phyloP scores from a whole-genome alignment of 2,888 invertebrate genomes.

The Phlogophora meticulosa region DNA sequence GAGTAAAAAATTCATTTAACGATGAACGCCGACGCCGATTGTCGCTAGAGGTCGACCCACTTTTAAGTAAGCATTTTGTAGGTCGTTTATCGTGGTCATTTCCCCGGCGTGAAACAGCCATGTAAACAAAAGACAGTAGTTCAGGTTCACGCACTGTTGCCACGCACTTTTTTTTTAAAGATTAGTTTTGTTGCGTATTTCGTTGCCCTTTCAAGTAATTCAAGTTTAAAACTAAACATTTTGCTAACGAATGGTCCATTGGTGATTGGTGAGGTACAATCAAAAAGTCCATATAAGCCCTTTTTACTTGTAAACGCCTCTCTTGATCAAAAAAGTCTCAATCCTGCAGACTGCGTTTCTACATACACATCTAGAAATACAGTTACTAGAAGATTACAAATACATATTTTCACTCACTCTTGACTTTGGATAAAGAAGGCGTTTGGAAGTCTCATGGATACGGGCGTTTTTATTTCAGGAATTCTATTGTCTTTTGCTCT shows the following conservation, averaged over 20 bases:
- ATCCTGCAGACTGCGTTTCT: background rate
- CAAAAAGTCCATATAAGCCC: too few species aligned
- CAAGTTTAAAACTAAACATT: background rate
- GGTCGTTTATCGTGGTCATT: slow-evolving; percentile 85
- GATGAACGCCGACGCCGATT: slow-evolving; percentile 65
- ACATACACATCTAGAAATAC: background rate
- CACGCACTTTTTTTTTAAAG: slow-evolving; percentile 19
- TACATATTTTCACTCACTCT: too few species aligned
- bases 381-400: too few species aligned
- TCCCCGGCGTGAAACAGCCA: slow-evolving; percentile 71
- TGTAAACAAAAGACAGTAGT: slow-evolving; percentile 57
- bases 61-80: slow-evolving; percentile 83
- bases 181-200: background rate
- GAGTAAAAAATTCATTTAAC: slow-evolving; percentile 74
- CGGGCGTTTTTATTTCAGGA: too few species aligned
- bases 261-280: too few species aligned
- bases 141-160: slow-evolving; percentile 46
- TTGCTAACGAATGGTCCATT: too few species aligned
- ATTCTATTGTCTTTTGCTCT: too few species aligned
- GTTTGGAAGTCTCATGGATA: background rate
- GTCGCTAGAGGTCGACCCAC: slow-evolving; percentile 81
- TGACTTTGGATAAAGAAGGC: background rate
- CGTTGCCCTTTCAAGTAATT: too few species aligned
- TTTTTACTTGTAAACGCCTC: background rate
- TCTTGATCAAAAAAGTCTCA: background rate